Evolutionary conservation across 2,888 invertebrate genomes (phyloP), one percentile per base, ranked within the genome.

Genomic region (Folsomia candida): DNA sequence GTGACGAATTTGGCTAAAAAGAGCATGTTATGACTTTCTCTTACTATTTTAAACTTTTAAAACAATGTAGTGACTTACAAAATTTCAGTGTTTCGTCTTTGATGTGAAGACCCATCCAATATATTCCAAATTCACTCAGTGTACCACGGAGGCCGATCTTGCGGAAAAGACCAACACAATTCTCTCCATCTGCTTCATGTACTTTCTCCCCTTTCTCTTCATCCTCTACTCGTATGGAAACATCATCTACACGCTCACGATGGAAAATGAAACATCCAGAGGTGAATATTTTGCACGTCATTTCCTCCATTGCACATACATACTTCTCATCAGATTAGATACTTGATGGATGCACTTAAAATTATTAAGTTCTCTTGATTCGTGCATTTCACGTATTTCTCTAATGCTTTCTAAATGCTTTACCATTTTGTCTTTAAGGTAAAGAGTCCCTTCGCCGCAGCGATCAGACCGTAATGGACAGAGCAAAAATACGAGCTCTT

Each of bases 21-120:
- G n/a, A n/a, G n/a, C n/a, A n/a, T n/a, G n/a, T n/a, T n/a, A n/a
- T n/a, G n/a, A n/a, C n/a, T n/a, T n/a, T n/a, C n/a, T n/a, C n/a
- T n/a, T n/a, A n/a, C n/a, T n/a, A n/a, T n/a, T n/a, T n/a, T n/a
- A n/a, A n/a, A n/a, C n/a, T n/a, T n/a, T n/a, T n/a, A n/a, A n/a
- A n/a, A n/a, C n/a, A n/a, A n/a, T n/a, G n/a, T n/a, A n/a, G n/a
- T n/a, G n/a, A n/a, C n/a, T n/a, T n/a, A n/a, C n/a, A n/a, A n/a
- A n/a, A n/a, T n/a, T n/a, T n/a, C 62, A 91, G 91, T 89, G 88
- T 80, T 84, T 90, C 67, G 89, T 92, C 20, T 92, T 91, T 82
- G 89, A 89, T 80, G 89, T 90, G 22, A 86, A 87, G 81, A 82
- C 83, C 0, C 91, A 91, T 81, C 91, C 91, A 0, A 80, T 83